Conservation (phyloP, 2,888 invertebrate species). For the Meiosimyza platycephala region DNA sequence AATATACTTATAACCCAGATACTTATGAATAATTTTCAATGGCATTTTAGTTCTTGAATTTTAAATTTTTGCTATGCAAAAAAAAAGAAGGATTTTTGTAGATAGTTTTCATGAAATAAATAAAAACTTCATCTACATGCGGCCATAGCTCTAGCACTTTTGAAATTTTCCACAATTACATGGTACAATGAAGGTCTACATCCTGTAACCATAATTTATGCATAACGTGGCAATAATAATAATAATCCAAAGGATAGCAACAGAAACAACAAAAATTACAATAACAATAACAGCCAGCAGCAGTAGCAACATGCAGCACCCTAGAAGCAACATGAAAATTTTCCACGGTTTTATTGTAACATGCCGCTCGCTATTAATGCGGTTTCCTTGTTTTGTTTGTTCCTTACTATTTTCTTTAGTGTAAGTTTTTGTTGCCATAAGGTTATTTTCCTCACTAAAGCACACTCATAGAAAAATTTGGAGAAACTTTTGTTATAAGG, state of each 20-base stretch:
- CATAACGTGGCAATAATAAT: conserved; percentile 7
- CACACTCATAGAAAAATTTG: neutral
- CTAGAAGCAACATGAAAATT: conserved; percentile 13
- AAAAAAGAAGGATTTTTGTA: no score
- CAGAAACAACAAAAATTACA: neutral
- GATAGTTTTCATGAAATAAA: no score
- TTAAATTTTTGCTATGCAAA: no score
- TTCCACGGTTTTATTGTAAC: neutral
- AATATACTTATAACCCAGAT: no score
- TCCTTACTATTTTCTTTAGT: neutral
- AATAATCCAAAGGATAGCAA: conserved; percentile 1
- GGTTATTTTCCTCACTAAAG: neutral
- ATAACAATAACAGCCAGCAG: neutral
- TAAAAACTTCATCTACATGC: no score
- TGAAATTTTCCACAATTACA: neutral
- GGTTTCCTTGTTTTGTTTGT: conserved; percentile 9
- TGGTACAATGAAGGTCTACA: no score
- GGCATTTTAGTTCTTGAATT: no score
- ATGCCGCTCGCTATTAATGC: neutral
- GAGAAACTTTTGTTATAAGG: no score
- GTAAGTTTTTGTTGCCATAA: neutral
- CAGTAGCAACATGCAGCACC: neutral
- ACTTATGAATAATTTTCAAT: no score
- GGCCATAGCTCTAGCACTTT: neutral
- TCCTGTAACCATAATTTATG: conserved; percentile 13